Evolutionary conservation across 2,888 invertebrate genomes (phyloP), one percentile per base, ranked within the genome.

Genomic region (Aspidiotus rigidus): DNA sequence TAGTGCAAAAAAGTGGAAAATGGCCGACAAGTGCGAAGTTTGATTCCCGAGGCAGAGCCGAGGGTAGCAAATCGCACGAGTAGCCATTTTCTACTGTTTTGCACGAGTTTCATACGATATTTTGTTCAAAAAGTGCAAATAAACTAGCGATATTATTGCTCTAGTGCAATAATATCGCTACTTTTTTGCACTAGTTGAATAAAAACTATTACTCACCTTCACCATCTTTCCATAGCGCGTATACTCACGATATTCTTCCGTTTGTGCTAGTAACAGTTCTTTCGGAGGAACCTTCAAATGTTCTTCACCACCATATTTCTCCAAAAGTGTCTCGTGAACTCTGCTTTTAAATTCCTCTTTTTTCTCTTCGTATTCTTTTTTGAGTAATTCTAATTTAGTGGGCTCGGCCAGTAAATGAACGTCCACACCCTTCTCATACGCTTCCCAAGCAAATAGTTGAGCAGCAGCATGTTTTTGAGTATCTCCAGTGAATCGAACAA

Each of bases 381-480:
- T 89, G 71, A 99, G 79, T 74, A 93, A 79, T 78, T 97, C 98
- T 72, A 98, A 80, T 79, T 97, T 97, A 11, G 99, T 99, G 8
- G 99, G 99, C 78, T 99, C 99, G 5, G 98, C 98, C 73, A 98
- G 83, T 70, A 97, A 83, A 78, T 97, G 94, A 39, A 96, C 93
- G 80, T 96, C 95, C 0, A 96, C 89, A 6, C 96, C 95, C 74
- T 88, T 85, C 69, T 91, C 89, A 76, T 91, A 90, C 6, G 96
- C 96, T 76, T 97, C 95, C 97, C 98, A 98, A 5, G 97, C 96
- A 83, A 98, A 98, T 76, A 94, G 77, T 77, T 98, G 97, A 15
- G 94, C 92, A 13, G 85, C 86, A 1, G 94, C 91, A 79, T 98
- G 97, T 71, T 86, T 84, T 55, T 85, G 83, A 0, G 98, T 97